These are phyloP conservation scores for Achroia grisella DNA, from an alignment of 1,140 invertebrate genomes.

Conservation along the genomic window DNA sequence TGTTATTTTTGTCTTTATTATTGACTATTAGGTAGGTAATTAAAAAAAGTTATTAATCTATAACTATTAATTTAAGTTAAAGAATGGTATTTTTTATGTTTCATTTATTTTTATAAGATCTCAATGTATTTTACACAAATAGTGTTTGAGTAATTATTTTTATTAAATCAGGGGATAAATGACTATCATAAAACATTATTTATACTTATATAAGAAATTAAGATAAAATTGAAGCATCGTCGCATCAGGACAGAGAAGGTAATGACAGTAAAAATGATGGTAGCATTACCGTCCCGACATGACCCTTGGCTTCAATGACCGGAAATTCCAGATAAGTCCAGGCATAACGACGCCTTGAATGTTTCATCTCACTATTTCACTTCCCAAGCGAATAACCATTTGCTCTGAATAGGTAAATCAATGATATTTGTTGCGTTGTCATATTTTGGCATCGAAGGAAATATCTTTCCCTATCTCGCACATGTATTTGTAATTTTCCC, in stretches of 20 bases:
- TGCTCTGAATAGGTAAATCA: slow-evolving; percentile 19
- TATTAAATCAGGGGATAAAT: background rate
- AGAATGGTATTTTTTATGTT: too few species aligned
- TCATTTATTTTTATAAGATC: too few species aligned
- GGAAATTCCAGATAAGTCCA: slow-evolving; percentile 53
- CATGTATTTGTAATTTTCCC: slow-evolving; percentile 10
- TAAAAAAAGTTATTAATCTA: too few species aligned
- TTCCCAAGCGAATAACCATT: slow-evolving; percentile 9
- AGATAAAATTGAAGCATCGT: background rate
- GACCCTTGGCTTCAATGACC: slow-evolving; percentile 43
- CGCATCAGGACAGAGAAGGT: slow-evolving; percentile 1
- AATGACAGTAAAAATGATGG: slow-evolving; percentile 25
- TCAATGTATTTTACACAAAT: too few species aligned
- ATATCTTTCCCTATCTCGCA: slow-evolving; percentile 10
- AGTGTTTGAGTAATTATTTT: too few species aligned
- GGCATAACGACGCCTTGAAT: slow-evolving; percentile 29
- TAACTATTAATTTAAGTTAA: too few species aligned
- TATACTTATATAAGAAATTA: background rate
- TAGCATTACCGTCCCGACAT: slow-evolving; percentile 23
- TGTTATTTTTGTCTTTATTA: too few species aligned
- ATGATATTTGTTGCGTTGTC: slow-evolving; percentile 15
- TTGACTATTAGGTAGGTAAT: too few species aligned
- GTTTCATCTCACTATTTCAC: slow-evolving; percentile 23
- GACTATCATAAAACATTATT: background rate
- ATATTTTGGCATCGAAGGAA: slow-evolving; percentile 12